phyloP scores from a whole-genome alignment of 2,113 vertebrate species.

The Colinus virginianus region DNA sequence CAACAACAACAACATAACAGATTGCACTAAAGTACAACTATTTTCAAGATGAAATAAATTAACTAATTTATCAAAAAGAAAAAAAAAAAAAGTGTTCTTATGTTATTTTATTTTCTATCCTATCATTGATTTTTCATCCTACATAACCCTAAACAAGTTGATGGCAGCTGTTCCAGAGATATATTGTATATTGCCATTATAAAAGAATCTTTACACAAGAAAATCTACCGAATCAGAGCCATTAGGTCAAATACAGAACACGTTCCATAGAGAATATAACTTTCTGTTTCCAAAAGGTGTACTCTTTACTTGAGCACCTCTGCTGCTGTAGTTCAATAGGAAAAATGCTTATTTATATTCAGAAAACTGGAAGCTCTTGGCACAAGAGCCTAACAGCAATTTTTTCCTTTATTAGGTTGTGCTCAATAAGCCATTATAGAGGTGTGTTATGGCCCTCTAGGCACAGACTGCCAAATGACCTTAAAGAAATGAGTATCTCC shows the following conservation, averaged over 20 bases:
- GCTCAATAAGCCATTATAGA: slow-evolving; percentile 13
- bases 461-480: neutral
- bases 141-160: neutral
- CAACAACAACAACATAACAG: neutral
- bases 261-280: neutral
- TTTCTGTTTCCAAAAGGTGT: neutral
- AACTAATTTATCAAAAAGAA: neutral
- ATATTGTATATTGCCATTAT: neutral
- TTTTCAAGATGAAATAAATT: neutral
- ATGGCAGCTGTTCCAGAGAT: neutral
- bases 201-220: neutral
- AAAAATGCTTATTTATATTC: neutral
- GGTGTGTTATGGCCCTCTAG: slow-evolving; percentile 8
- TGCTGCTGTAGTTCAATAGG: neutral
- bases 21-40: neutral
- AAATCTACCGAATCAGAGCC: neutral
- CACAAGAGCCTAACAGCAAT: neutral
- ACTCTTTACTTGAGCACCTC: neutral
- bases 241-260: neutral
- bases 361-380: neutral
- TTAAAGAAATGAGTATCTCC: neutral
- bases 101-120: neutral
- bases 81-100: neutral
- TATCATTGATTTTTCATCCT: neutral
- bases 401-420: slow-evolving; percentile 42